Evolutionary conservation across 2,888 invertebrate species (phyloP).

Genomic region (Homarus gammarus): DNA sequence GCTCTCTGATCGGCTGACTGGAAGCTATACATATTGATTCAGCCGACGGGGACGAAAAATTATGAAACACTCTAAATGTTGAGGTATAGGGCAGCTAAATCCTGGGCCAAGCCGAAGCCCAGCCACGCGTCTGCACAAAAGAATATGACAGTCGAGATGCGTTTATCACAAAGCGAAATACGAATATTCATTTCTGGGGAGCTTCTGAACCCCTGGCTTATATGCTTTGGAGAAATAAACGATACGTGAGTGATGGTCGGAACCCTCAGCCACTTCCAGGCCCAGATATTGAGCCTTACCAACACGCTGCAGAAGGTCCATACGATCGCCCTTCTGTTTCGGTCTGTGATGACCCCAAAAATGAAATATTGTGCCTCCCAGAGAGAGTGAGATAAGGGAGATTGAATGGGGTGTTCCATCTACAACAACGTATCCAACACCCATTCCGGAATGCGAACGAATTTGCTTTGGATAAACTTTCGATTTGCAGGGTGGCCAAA

Average conservation of each 20-base stretch:
- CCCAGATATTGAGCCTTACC: slow-evolving; percentile 61
- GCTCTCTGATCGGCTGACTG: slow-evolving; percentile 48
- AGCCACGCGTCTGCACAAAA: slow-evolving; percentile 75
- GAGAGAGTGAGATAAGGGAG: slow-evolving; percentile 73
- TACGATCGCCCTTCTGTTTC: slow-evolving; percentile 45
- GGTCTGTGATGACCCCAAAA: slow-evolving; percentile 71
- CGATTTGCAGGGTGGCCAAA: slow-evolving; percentile 64
- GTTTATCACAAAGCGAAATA: slow-evolving; percentile 75
- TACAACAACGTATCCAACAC: slow-evolving; percentile 72
- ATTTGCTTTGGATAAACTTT: slow-evolving; percentile 71
- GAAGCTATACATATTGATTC: slow-evolving; percentile 68
- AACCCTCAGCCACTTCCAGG: slow-evolving; percentile 44
- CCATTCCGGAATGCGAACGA: slow-evolving; percentile 70
- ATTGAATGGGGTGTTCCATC: slow-evolving; percentile 75
- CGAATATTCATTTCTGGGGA: slow-evolving; percentile 75
- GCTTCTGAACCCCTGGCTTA: slow-evolving; percentile 75
- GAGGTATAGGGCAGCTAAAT: slow-evolving; percentile 65
- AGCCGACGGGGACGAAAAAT: slow-evolving; percentile 52
- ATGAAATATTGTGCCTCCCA: slow-evolving; percentile 75
- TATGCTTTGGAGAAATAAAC: slow-evolving; percentile 75
- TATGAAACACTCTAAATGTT: slow-evolving; percentile 62
- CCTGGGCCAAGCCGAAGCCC: slow-evolving; percentile 66
- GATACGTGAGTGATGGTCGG: slow-evolving; percentile 72
- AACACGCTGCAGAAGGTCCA: slow-evolving; percentile 29
- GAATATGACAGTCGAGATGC: slow-evolving; percentile 75